Evolutionary conservation across 2,113 vertebrate genomes (phyloP).

Genomic region (Perca fluviatilis): DNA sequence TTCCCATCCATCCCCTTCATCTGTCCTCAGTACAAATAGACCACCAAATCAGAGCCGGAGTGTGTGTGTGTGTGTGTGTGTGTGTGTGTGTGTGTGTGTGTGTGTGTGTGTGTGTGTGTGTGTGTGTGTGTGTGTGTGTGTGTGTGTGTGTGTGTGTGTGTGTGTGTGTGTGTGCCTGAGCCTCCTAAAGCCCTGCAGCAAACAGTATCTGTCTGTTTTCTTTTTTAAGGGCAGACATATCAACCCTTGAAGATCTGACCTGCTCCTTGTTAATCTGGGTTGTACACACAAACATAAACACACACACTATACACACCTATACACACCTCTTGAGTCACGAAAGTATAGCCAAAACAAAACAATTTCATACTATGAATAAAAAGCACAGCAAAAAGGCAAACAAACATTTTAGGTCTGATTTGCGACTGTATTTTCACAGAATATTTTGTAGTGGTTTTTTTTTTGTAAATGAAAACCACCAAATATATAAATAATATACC

Average conservation of each 20-base stretch:
- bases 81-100: slow-evolving; percentile 15
- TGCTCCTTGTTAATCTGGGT: slow-evolving; percentile 29
- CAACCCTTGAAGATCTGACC: slow-evolving; percentile 20
- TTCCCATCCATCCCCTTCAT: slow-evolving; percentile 50
- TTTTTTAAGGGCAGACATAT: slow-evolving; percentile 27
- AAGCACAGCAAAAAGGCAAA: not conserved
- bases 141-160: slow-evolving; percentile 9
- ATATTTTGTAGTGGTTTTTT: too few species aligned
- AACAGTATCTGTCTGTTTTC: slow-evolving; percentile 25
- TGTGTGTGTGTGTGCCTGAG: slow-evolving; percentile 20
- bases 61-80: not conserved
- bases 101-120: slow-evolving; percentile 13
- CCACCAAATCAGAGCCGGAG: slow-evolving; percentile 30
- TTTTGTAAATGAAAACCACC: too few species aligned
- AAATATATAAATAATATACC: too few species aligned
- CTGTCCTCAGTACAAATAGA: slow-evolving; percentile 43
- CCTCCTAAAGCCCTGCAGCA: slow-evolving; percentile 24
- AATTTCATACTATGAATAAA: not conserved
- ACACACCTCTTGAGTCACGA: not conserved
- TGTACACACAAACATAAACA: not conserved
- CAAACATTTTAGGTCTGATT: not conserved
- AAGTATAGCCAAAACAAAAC: not conserved
- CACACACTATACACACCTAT: slow-evolving; percentile 2
- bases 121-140: slow-evolving; percentile 5
- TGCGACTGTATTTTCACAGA: too few species aligned